phyloP scores from a whole-genome alignment of 2,888 invertebrate species.

The Liodrosophila aerea region DNA sequence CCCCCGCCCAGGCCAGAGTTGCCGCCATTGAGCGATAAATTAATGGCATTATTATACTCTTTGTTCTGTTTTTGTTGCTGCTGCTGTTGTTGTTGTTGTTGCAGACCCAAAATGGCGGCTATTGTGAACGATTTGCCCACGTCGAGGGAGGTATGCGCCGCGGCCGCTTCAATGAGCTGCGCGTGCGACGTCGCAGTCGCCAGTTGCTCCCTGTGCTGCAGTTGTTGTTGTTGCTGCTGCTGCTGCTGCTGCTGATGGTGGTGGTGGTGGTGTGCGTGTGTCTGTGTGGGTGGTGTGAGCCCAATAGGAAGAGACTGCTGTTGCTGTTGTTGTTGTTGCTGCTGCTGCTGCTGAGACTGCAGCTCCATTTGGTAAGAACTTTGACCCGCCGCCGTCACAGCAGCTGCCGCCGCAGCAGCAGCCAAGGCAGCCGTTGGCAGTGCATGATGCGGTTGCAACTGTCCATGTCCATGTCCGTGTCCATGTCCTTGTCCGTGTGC shows the following conservation, averaged over 20 bases:
- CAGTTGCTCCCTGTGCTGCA: slow-evolving; percentile 56
- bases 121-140: slow-evolving; percentile 92
- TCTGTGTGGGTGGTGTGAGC: slow-evolving; percentile 51
- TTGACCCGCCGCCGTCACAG: slow-evolving; percentile 69
- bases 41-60: slow-evolving; percentile 82
- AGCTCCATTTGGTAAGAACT: slow-evolving; percentile 72
- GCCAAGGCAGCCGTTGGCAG: slow-evolving; percentile 73
- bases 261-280: slow-evolving; percentile 45
- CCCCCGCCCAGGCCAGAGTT: slow-evolving; percentile 20
- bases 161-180: slow-evolving; percentile 76
- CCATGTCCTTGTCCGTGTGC: slow-evolving; percentile 42
- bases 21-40: slow-evolving; percentile 80
- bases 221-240: slow-evolving; percentile 35
- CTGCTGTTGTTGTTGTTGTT: slow-evolving; percentile 79
- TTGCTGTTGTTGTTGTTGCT: slow-evolving; percentile 50
- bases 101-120: slow-evolving; percentile 92
- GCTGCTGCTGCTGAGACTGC: slow-evolving; percentile 54
- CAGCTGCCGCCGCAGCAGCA: slow-evolving; percentile 65
- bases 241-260: slow-evolving; percentile 29
- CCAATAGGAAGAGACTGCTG: slow-evolving; percentile 58
- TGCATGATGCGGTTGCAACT: slow-evolving; percentile 68
- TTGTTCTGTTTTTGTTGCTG: slow-evolving; percentile 59
- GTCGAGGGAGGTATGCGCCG: slow-evolving; percentile 81
- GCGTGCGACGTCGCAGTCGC: slow-evolving; percentile 74
- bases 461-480: slow-evolving; percentile 56